These are phyloP conservation scores for Trichonephila inaurata DNA, from an alignment of 1,140 invertebrate species.

Conservation along the genomic window DNA sequence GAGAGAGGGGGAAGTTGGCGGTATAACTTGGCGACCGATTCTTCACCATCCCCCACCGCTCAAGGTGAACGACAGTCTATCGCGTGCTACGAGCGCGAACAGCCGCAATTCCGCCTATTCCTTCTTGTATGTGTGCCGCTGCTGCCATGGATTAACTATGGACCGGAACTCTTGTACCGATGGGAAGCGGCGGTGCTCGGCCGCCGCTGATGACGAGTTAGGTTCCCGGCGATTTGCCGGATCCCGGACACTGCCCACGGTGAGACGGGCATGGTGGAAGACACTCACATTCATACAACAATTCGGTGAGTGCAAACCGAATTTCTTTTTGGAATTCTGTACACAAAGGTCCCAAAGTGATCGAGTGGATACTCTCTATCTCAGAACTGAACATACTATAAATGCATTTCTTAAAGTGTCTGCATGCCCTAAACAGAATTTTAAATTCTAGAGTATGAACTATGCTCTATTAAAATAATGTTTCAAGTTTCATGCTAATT, in stretches of 20 bases:
- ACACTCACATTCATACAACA: slow-evolving; percentile 66
- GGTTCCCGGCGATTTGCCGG: slow-evolving; percentile 25
- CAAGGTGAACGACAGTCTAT: slow-evolving; percentile 63
- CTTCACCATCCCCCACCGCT: slow-evolving; percentile 29
- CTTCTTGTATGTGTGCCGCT: not conserved
- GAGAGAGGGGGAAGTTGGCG: slow-evolving; percentile 10
- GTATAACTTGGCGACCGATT: slow-evolving; percentile 45
- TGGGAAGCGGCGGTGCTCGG: slow-evolving; percentile 53
- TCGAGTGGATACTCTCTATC: too few relatives aligned
- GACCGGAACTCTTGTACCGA: slow-evolving; percentile 49
- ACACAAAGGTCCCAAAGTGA: too few relatives aligned
- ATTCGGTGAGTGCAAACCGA: slow-evolving; percentile 45
- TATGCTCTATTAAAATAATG: too few relatives aligned
- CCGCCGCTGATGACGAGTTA: slow-evolving; percentile 2
- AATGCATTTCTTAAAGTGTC: too few relatives aligned
- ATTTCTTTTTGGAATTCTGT: too few relatives aligned
- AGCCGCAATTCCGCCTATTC: not conserved
- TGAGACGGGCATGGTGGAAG: slow-evolving; percentile 20
- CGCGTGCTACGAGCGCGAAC: slow-evolving; percentile 48
- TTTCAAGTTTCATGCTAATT: too few relatives aligned
- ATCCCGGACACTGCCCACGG: slow-evolving; percentile 9
- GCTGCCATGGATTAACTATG: slow-evolving; percentile 68
- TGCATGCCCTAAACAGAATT: too few relatives aligned
- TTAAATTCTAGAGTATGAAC: too few relatives aligned
- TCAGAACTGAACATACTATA: too few relatives aligned